phyloP scores from a whole-genome alignment of 2,113 vertebrate species.

The Syngnathus scovelli region DNA sequence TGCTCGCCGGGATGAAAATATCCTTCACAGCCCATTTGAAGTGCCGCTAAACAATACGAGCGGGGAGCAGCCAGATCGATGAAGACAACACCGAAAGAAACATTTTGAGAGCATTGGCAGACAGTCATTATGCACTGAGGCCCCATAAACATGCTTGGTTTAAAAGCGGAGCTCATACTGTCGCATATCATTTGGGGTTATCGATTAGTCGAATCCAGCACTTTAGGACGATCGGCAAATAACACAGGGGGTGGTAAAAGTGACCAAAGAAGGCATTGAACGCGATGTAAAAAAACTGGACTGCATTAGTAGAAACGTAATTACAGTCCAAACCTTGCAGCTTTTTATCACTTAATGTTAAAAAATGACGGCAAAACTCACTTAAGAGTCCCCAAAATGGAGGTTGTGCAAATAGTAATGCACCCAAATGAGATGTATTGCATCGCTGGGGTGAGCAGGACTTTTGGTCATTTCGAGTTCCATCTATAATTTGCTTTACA shows the following conservation, averaged over 20 bases:
- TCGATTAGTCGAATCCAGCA: neutral
- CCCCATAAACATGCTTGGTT: neutral
- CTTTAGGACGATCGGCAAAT: neutral
- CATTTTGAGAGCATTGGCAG: neutral
- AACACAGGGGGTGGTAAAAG: neutral
- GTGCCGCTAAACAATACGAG: neutral
- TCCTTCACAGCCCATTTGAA: neutral
- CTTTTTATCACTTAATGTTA: too few species aligned
- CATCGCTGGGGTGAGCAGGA: too few species aligned
- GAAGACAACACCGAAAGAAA: neutral
- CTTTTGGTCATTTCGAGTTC: too few species aligned
- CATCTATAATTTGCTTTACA: too few species aligned
- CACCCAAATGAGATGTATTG: too few species aligned
- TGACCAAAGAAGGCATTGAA: neutral
- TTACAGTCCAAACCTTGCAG: too few species aligned
- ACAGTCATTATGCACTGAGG: neutral
- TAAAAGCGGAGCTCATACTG: neutral
- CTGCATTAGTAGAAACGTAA: neutral
- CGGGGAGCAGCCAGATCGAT: neutral
- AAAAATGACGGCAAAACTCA: too few species aligned
- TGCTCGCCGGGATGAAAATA: slow-evolving; percentile 4
- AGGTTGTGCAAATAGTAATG: too few species aligned
- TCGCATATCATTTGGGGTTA: neutral
- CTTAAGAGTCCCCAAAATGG: too few species aligned
- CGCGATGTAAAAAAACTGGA: neutral